Percentiles rank a stretch among this genome's conserved stretches.
Conservation (phyloP, 2,888 invertebrate species). For the Arrhopalites spinosus region DNA sequence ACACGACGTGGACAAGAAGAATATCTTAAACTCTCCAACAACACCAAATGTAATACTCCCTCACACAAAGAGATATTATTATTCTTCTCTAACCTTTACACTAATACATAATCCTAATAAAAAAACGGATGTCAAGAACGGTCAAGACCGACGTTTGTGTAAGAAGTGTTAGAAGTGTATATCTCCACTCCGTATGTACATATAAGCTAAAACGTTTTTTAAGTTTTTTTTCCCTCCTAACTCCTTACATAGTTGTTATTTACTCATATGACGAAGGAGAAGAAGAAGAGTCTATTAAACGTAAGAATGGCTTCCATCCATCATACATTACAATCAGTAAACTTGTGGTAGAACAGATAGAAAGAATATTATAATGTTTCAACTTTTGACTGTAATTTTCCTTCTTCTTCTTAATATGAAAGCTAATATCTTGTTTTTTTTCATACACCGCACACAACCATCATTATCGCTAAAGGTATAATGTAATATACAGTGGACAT, state of each 20-base stretch:
- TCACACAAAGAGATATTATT: background rate
- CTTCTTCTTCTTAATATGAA: background rate
- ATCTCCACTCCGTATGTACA: too few relatives aligned
- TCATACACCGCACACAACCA: background rate
- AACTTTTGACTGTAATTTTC: background rate
- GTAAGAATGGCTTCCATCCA: background rate
- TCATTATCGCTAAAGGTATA: too few relatives aligned
- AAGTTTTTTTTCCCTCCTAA: background rate
- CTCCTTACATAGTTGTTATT: too few relatives aligned
- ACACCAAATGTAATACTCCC: background rate
- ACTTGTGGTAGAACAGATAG: too few relatives aligned
- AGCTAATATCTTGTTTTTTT: too few relatives aligned
- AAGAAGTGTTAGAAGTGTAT: background rate
- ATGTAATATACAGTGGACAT: too few relatives aligned
- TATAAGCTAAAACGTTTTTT: background rate
- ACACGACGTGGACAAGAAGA: background rate
- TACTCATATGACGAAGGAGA: too few relatives aligned
- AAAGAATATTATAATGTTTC: too few relatives aligned
- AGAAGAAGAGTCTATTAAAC: too few relatives aligned
- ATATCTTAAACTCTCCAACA: background rate
- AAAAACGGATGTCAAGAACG: slow-evolving; percentile 33
- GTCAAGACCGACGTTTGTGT: slow-evolving; percentile 22
- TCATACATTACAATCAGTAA: background rate
- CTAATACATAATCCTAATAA: background rate
- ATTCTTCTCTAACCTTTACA: background rate